Evolutionary conservation across 2,797 vertebrate genomes (phyloP).

Genomic region (Thunnus albacares): DNA sequence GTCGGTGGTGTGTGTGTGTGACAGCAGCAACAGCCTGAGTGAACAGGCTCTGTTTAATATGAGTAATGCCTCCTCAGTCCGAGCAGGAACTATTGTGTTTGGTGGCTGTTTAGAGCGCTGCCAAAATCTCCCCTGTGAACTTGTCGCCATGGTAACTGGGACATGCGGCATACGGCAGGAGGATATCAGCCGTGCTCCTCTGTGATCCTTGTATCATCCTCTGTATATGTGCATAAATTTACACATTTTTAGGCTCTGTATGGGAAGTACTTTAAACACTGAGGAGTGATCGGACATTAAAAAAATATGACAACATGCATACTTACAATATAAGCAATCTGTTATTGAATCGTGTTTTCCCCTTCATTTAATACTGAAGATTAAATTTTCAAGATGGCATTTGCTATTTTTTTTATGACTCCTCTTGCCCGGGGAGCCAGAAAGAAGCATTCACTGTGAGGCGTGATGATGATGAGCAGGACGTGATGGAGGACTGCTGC

Average conservation of each 20-base stretch:
- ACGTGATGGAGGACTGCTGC: constrained; percentile 26
- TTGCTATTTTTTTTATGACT: constrained; percentile 12
- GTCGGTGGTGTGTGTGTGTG: constrained; percentile 47
- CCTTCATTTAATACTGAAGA: background rate
- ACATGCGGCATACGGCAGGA: constrained; percentile 38
- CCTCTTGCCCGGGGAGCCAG: background rate
- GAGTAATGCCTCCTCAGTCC: constrained; percentile 62
- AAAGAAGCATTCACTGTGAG: background rate
- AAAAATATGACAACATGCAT: background rate
- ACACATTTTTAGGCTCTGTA: constrained; percentile 20
- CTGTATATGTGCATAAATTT: constrained; percentile 41
- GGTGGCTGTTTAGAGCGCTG: constrained; percentile 51
- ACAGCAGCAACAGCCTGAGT: constrained; percentile 39
- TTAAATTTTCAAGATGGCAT: background rate
- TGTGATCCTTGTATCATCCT: constrained; percentile 15
- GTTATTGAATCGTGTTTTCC: background rate
- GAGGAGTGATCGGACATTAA: background rate
- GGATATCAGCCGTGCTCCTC: constrained; percentile 17
- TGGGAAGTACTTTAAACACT: background rate
- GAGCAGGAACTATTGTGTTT: constrained; percentile 68
- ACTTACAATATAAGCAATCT: background rate
- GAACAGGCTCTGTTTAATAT: constrained; percentile 75
- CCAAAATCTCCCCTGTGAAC: constrained; percentile 62
- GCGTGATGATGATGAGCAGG: constrained; percentile 8
- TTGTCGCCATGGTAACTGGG: constrained; percentile 59